A percentile compares a stretch with the other conserved stretches of the same genome.
phyloP scores from a whole-genome alignment of 1,140 invertebrate species.

The Platorchestia sp. region DNA sequence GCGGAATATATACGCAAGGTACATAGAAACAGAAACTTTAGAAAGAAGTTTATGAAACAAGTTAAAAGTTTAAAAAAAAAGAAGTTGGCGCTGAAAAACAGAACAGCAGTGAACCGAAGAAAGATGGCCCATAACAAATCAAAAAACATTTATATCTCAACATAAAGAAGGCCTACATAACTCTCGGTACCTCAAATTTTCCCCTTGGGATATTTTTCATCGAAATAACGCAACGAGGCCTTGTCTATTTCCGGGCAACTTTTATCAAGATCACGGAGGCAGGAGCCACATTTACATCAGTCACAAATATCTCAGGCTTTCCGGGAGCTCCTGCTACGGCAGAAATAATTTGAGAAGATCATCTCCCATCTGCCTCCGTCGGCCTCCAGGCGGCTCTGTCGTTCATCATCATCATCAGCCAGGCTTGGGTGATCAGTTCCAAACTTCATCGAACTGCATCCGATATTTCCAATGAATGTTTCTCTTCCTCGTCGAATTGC shows the following conservation, averaged over 20 bases:
- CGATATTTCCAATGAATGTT: neutral
- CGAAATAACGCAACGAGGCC: too few species aligned
- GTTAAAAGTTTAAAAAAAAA: too few species aligned
- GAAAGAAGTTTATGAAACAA: too few species aligned
- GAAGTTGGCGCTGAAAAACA: too few species aligned
- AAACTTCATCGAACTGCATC: neutral
- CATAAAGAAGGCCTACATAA: too few species aligned
- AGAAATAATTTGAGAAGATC: conserved; percentile 17
- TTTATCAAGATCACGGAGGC: neutral
- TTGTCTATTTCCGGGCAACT: neutral
- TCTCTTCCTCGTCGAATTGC: neutral
- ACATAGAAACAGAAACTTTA: too few species aligned
- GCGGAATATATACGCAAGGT: too few species aligned
- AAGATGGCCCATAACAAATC: too few species aligned
- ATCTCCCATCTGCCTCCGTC: neutral
- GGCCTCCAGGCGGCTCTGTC: neutral
- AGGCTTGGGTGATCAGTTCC: neutral
- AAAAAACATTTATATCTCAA: too few species aligned
- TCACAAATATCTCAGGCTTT: neutral
- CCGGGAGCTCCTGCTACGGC: neutral
- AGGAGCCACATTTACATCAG: neutral
- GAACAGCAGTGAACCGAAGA: too few species aligned
- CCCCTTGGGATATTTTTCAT: too few species aligned
- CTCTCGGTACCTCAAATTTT: too few species aligned
- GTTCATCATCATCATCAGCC: neutral